Evolutionary conservation across 2,888 invertebrate genomes (phyloP).

Genomic region (Drosophila paranaensis): DNA sequence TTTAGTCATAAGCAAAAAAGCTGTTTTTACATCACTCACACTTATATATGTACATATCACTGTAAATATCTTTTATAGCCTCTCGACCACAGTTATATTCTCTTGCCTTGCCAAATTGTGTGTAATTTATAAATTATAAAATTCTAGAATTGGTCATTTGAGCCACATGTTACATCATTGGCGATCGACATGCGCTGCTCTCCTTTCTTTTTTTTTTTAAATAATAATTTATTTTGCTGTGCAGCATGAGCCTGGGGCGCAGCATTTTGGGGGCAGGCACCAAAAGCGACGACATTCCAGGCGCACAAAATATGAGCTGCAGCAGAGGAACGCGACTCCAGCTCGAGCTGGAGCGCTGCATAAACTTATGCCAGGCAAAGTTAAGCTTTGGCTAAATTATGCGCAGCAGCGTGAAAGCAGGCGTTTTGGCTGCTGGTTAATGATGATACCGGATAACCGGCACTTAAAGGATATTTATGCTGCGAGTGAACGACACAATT

Average conservation of each 20-base stretch:
- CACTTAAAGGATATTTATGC: slow-evolving; percentile 78
- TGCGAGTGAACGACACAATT: slow-evolving; percentile 35
- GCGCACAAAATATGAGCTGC: slow-evolving; percentile 63
- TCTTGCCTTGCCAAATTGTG: not conserved
- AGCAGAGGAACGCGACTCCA: slow-evolving; percentile 37
- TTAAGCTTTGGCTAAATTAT: slow-evolving; percentile 50
- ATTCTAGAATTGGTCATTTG: slow-evolving; percentile 47
- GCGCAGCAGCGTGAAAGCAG: slow-evolving; percentile 71
- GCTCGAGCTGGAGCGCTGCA: slow-evolving; percentile 39
- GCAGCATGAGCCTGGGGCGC: slow-evolving; percentile 43
- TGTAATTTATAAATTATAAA: slow-evolving; percentile 58
- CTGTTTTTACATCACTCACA: not conserved
- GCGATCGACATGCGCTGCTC: slow-evolving; percentile 23
- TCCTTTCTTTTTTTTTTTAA: not conserved
- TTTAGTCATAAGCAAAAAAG: not conserved
- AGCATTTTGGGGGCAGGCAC: slow-evolving; percentile 51
- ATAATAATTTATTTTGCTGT: slow-evolving; percentile 26
- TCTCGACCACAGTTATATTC: not conserved
- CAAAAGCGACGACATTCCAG: slow-evolving; percentile 66
- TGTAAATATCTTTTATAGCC: not conserved
- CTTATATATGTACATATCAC: no score
- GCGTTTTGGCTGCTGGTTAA: slow-evolving; percentile 70
- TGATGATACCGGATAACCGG: slow-evolving; percentile 73
- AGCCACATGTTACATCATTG: slow-evolving; percentile 42
- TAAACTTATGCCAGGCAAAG: slow-evolving; percentile 60